Evolutionary conservation across 2,797 vertebrate species (phyloP).

Genomic region (Acanthopagrus latus): DNA sequence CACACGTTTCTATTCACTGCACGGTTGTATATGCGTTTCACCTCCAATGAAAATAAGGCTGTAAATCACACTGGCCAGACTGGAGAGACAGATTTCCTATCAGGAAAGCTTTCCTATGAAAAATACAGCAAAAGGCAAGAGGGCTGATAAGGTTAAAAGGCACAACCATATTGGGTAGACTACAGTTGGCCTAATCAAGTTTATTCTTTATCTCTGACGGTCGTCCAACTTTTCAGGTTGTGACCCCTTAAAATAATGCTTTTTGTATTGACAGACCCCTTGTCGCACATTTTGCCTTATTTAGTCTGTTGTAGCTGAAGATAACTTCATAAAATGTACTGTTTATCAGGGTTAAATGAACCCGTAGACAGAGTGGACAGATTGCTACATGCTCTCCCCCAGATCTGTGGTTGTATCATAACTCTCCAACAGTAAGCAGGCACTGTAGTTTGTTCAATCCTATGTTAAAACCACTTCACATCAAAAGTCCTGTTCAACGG

Average conservation of each 20-base stretch:
- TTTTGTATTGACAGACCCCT: neutral
- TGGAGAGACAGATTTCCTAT: slow-evolving; percentile 50
- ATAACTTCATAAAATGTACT: neutral
- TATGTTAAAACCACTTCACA: too few relatives aligned
- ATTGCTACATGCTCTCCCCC: neutral
- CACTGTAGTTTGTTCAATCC: neutral
- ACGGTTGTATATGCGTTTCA: slow-evolving; percentile 48
- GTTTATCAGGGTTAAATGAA: neutral
- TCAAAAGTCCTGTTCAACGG: too few relatives aligned
- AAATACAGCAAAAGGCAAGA: slow-evolving; percentile 36
- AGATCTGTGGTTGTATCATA: neutral
- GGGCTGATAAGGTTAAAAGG: slow-evolving; percentile 50
- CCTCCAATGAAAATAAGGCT: slow-evolving; percentile 65
- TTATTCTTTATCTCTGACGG: neutral
- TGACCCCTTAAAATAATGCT: neutral
- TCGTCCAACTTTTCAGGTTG: neutral
- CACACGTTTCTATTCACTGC: slow-evolving; percentile 37
- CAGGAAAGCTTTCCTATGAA: slow-evolving; percentile 49
- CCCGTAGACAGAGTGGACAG: neutral
- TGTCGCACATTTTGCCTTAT: neutral
- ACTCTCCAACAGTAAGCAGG: neutral
- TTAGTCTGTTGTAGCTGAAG: neutral
- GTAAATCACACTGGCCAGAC: slow-evolving; percentile 36
- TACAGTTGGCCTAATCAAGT: neutral
- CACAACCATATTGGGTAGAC: slow-evolving; percentile 24